Evolutionary conservation across 2,113 vertebrate genomes (phyloP), one percentile per base, ranked within the genome.

Genomic region (Regulus satrapa): DNA sequence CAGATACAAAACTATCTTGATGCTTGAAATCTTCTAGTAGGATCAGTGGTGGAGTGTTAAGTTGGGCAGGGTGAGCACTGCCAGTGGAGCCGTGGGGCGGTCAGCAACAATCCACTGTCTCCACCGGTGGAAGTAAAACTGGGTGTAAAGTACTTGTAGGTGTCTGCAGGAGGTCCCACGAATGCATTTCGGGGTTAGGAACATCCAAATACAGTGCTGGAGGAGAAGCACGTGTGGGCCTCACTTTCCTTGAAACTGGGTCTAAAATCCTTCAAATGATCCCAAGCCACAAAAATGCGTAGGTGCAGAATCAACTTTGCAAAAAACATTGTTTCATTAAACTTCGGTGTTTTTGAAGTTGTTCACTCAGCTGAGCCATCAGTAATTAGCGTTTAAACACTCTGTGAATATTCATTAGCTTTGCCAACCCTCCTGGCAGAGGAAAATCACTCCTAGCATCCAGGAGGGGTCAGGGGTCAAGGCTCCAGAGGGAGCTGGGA

Each of bases 401-500:
- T 40, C 62, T 29, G 59, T 77, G 80, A 88, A 58, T 88, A 49
- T 93, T 87, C 61, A 74, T 72, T 24, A 82, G 28, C 58, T 84
- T 73, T 69, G 28, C 73, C 63, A 15, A 5, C 31, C 26, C 34
- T 76, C 43, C 40, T 79, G 1, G 1, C 26, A 12, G 28, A 76
- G 48, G 31, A 25, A 28, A 10, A 55, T 46, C n/a, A 0, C 40
- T 51, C 34, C 38, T 41, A 62, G 52, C 56, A 40, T 20, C 40
- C 83, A 40, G 36, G 46, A 80, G 38, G 40, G 69, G 14, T 15
- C 0, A 1, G 43, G 46, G 48, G 24, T 55, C 15, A 3, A 19
- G 32, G 49, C 1, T 1, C 10, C 0, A 2, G 31, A 10, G 3
- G 9, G 46, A 79, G 38, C 46, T 36, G 51, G 2, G 45, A 72